Evolutionary conservation across 2,888 invertebrate genomes (phyloP).

Genomic region (Boloria selene): DNA sequence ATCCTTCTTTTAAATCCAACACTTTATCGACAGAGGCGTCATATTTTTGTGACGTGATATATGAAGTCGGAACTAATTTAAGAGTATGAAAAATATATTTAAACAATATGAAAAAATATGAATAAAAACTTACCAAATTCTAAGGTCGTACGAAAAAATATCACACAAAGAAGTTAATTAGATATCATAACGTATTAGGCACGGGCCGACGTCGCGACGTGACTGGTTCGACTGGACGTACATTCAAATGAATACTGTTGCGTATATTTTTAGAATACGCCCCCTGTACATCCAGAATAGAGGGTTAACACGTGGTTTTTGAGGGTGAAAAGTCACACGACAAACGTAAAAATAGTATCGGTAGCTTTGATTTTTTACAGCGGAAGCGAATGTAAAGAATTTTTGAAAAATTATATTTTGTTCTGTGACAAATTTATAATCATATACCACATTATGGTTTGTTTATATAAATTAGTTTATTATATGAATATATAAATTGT

Average conservation of each 20-base stretch:
- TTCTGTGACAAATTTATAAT: too few relatives aligned
- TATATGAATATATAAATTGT: too few relatives aligned
- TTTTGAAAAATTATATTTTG: background rate
- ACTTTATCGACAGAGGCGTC: slow-evolving; percentile 28
- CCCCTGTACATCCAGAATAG: slow-evolving; percentile 58
- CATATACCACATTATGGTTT: too few relatives aligned
- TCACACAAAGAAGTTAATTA: slow-evolving; percentile 23
- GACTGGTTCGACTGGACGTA: slow-evolving; percentile 62
- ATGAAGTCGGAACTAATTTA: background rate
- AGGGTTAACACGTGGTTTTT: slow-evolving; percentile 62
- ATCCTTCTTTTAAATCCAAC: slow-evolving; percentile 39
- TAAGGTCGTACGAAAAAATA: slow-evolving; percentile 26
- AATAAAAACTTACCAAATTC: slow-evolving; percentile 32
- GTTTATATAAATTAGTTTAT: too few relatives aligned
- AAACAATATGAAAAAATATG: background rate
- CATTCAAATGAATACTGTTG: slow-evolving; percentile 56
- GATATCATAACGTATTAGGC: slow-evolving; percentile 45
- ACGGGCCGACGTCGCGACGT: slow-evolving; percentile 57
- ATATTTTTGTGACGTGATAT: background rate
- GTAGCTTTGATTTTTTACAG: background rate
- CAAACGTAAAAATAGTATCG: slow-evolving; percentile 19
- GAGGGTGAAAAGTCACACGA: slow-evolving; percentile 49
- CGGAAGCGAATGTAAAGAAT: background rate
- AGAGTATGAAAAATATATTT: background rate
- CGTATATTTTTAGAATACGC: slow-evolving; percentile 78